These are phyloP conservation scores for Nebria ingens DNA, from an alignment of 1,140 invertebrate genomes.

Conservation along the genomic window DNA sequence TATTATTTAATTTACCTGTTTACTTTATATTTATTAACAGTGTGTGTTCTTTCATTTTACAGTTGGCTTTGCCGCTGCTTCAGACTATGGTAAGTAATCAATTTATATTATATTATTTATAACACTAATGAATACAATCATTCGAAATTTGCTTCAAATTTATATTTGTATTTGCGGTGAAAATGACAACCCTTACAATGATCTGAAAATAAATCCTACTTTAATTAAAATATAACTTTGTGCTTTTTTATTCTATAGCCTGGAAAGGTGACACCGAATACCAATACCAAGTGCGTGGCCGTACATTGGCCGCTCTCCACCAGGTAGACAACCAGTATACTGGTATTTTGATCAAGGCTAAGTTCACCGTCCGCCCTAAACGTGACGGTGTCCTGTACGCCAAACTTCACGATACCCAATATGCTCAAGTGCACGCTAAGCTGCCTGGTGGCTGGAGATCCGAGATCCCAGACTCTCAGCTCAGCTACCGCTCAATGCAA, in stretches of 20 bases:
- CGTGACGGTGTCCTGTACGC: slow-evolving; percentile 37
- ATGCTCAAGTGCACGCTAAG: slow-evolving; percentile 42
- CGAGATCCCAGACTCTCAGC: slow-evolving; percentile 33
- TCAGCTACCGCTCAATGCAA: slow-evolving; percentile 40
- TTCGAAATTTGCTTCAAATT: not conserved
- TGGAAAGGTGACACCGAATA: slow-evolving; percentile 49
- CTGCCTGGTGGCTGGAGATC: slow-evolving; percentile 38
- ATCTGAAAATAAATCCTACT: too few relatives aligned
- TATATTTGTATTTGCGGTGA: not conserved
- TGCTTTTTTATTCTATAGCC: slow-evolving; percentile 25
- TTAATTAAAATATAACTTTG: too few relatives aligned
- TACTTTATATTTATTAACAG: too few relatives aligned
- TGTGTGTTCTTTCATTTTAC: not conserved
- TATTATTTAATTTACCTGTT: too few relatives aligned
- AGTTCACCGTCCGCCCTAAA: slow-evolving; percentile 40
- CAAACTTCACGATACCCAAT: slow-evolving; percentile 38
- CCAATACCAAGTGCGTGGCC: slow-evolving; percentile 44
- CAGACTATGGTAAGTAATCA: slow-evolving; percentile 6
- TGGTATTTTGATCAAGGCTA: slow-evolving; percentile 43
- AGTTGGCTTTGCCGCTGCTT: slow-evolving; percentile 27
- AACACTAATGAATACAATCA: not conserved
- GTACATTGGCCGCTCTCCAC: slow-evolving; percentile 43
- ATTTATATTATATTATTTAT: slow-evolving; percentile 2
- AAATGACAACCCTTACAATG: not conserved
- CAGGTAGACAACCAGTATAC: slow-evolving; percentile 39